Percentiles rank a stretch among this genome's conserved stretches.
Conservation (phyloP, 2,888 invertebrate genomes). For the Dromius quadrimaculatus region DNA sequence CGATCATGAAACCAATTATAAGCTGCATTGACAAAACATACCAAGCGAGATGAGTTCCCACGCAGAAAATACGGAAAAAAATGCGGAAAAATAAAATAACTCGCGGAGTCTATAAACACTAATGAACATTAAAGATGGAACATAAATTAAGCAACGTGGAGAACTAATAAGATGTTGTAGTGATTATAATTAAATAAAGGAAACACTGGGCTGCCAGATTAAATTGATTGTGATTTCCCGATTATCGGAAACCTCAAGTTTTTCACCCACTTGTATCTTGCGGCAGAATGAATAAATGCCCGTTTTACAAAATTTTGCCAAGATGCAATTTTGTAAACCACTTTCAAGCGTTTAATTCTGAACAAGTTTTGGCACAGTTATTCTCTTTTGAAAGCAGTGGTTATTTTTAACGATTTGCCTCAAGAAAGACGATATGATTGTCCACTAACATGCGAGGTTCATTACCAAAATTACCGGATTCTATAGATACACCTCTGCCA, state of each 20-base stretch:
- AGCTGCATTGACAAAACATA: conserved; percentile 36
- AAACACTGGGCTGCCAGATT: conserved; percentile 6
- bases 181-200: conserved; percentile 34
- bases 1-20: conserved; percentile 38
- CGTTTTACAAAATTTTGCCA: too few species aligned
- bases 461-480: conserved; percentile 47
- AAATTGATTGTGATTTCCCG: neutral
- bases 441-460: conserved; percentile 36
- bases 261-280: too few species aligned
- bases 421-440: conserved; percentile 21
- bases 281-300: too few species aligned
- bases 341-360: neutral
- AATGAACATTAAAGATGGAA: conserved; percentile 41
- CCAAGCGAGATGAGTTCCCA: conserved; percentile 36
- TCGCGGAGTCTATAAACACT: conserved; percentile 32
- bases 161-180: conserved; percentile 28
- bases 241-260: too few species aligned
- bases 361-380: neutral
- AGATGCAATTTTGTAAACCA: too few species aligned
- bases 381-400: neutral
- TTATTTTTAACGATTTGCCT: conserved; percentile 24
- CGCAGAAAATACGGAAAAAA: conserved; percentile 34
- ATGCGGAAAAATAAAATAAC: conserved; percentile 41
- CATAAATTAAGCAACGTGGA: conserved; percentile 33
- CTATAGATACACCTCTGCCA: too few species aligned